phyloP scores from a whole-genome alignment of 2,113 vertebrate species.

The Oxyura jamaicensis region DNA sequence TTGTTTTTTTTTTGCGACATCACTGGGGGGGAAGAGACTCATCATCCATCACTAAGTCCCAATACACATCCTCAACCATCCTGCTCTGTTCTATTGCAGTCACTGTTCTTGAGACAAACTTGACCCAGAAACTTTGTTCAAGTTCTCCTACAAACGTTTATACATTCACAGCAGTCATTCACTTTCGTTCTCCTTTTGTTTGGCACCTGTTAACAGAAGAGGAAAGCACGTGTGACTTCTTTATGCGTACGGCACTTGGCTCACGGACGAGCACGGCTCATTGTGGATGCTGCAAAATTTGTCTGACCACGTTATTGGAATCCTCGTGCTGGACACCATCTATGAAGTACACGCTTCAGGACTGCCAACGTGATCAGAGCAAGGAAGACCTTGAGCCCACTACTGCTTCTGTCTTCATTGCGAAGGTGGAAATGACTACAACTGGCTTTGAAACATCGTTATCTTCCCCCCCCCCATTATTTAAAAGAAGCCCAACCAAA shows the following conservation, averaged over 20 bases:
- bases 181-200: conserved; percentile 83
- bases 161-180: conserved; percentile 78
- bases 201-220: conserved; percentile 80
- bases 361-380: accelerated
- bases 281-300: neutral
- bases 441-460: neutral
- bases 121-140: conserved; percentile 75
- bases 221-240: neutral
- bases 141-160: conserved; percentile 60
- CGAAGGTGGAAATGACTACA: neutral
- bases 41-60: conserved; percentile 72
- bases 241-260: neutral
- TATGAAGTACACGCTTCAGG: neutral
- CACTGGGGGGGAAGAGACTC: conserved; percentile 73
- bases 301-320: neutral
- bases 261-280: neutral
- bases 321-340: neutral
- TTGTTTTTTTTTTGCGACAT: conserved; percentile 67
- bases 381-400: neutral
- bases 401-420: neutral
- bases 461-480: neutral
- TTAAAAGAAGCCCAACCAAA: neutral
- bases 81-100: conserved; percentile 66
- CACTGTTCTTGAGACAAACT: conserved; percentile 75
- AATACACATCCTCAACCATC: conserved; percentile 68